These are phyloP conservation scores for Rhyacophila brunnea DNA, from an alignment of 1,140 invertebrate species.

Conservation along the genomic window DNA sequence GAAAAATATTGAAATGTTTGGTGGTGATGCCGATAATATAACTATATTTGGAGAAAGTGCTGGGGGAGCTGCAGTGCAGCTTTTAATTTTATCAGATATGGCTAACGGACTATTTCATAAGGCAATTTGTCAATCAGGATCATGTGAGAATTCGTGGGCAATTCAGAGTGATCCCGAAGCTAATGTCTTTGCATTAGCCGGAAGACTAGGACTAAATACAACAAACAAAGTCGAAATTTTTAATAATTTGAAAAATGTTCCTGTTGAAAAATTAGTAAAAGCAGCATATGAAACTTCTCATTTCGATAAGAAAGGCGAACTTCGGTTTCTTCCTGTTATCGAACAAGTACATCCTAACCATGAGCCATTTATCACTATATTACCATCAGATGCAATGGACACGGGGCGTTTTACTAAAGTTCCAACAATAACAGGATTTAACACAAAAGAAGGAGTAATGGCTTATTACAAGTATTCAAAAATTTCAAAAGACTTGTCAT, in stretches of 20 bases:
- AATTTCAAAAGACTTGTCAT: neutral
- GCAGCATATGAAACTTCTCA: slow-evolving; percentile 35
- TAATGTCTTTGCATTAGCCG: slow-evolving; percentile 53
- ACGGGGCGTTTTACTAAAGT: slow-evolving; percentile 30
- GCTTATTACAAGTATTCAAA: neutral
- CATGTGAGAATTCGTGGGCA: slow-evolving; percentile 60
- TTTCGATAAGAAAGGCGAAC: slow-evolving; percentile 24
- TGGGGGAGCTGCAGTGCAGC: slow-evolving; percentile 51
- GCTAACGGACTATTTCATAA: slow-evolving; percentile 35
- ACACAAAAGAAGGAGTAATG: slow-evolving; percentile 29
- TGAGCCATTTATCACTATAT: slow-evolving; percentile 22
- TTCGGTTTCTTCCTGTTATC: slow-evolving; percentile 11
- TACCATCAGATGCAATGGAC: slow-evolving; percentile 22
- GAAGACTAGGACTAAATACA: slow-evolving; percentile 50
- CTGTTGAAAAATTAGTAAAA: slow-evolving; percentile 34
- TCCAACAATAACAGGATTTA: slow-evolving; percentile 28
- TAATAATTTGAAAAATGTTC: slow-evolving; percentile 22
- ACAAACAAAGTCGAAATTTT: slow-evolving; percentile 42
- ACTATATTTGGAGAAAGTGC: slow-evolving; percentile 68
- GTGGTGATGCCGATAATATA: slow-evolving; percentile 67
- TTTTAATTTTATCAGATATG: slow-evolving; percentile 36
- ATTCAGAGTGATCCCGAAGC: slow-evolving; percentile 48
- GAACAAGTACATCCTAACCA: slow-evolving; percentile 23
- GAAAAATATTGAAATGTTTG: slow-evolving; percentile 66
- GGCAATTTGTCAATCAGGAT: slow-evolving; percentile 60